phyloP scores from a whole-genome alignment of 2,888 invertebrate genomes.

The Mythimna albipuncta region DNA sequence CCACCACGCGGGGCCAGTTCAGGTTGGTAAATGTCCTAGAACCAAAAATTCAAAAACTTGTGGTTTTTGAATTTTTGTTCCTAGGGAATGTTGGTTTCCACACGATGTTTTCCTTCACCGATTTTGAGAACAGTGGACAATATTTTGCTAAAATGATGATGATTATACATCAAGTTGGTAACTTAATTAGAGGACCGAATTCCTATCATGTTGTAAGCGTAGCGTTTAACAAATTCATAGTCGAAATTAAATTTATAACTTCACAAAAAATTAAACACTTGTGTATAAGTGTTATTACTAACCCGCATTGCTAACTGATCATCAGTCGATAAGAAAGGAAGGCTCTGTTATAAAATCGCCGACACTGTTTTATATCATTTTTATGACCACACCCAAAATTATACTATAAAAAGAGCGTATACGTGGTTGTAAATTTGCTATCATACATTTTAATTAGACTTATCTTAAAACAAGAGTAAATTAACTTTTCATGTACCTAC shows the following conservation, averaged over 20 bases:
- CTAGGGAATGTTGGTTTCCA: too few relatives aligned
- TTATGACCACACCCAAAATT: slow-evolving; percentile 64
- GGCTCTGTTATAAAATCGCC: slow-evolving; percentile 71
- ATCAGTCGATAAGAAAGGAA: slow-evolving; percentile 68
- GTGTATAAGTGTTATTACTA: slow-evolving; percentile 67
- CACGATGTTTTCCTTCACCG: too few relatives aligned
- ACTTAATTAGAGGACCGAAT: too few relatives aligned
- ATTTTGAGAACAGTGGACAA: too few relatives aligned
- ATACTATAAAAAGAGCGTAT: slow-evolving; percentile 56
- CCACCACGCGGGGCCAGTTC: too few relatives aligned
- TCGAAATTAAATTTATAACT: slow-evolving; percentile 69
- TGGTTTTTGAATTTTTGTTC: too few relatives aligned
- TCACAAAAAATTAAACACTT: slow-evolving; percentile 61
- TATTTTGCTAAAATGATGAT: too few relatives aligned
- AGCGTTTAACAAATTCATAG: not conserved
- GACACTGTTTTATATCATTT: slow-evolving; percentile 68
- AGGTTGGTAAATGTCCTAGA: too few relatives aligned
- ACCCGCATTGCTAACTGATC: slow-evolving; percentile 70
- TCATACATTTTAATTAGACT: slow-evolving; percentile 60
- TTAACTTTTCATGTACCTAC: slow-evolving; percentile 55
- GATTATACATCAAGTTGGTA: too few relatives aligned
- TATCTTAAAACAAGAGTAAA: slow-evolving; percentile 49
- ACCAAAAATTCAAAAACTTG: too few relatives aligned
- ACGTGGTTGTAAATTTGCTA: slow-evolving; percentile 57
- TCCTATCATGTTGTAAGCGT: too few relatives aligned